These are phyloP conservation scores for Tenthredo scrophulariae DNA, from an alignment of 2,888 invertebrate genomes.

Conservation along the genomic window DNA sequence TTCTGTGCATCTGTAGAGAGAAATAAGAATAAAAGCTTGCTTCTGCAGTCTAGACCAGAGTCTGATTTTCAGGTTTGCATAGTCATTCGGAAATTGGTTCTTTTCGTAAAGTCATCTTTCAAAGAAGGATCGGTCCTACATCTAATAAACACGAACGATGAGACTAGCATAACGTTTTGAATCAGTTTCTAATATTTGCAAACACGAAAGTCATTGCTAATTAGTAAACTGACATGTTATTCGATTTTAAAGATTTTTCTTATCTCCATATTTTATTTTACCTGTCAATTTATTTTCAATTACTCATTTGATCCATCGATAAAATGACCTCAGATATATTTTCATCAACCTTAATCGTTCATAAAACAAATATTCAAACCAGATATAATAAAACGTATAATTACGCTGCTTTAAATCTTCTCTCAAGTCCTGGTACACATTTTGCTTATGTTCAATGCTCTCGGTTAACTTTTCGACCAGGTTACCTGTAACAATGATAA, in stretches of 20 bases:
- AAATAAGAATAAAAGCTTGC: slow-evolving; percentile 20
- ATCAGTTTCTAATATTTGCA: slow-evolving; percentile 53
- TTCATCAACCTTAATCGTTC: not conserved
- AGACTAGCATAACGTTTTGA: slow-evolving; percentile 46
- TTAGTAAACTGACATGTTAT: slow-evolving; percentile 51
- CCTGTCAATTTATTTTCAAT: not conserved
- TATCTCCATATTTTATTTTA: not conserved
- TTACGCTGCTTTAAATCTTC: not conserved
- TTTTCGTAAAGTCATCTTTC: slow-evolving; percentile 67
- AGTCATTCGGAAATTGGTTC: slow-evolving; percentile 68
- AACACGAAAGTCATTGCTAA: slow-evolving; percentile 57
- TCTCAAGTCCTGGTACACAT: not conserved
- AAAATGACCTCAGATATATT: not conserved
- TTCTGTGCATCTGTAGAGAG: not conserved
- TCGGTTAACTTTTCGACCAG: not conserved
- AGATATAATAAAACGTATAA: not conserved
- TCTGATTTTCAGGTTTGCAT: slow-evolving; percentile 59
- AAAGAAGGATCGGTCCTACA: slow-evolving; percentile 58
- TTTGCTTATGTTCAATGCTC: not conserved
- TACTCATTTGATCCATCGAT: not conserved
- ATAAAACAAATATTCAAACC: not conserved
- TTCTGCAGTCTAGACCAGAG: slow-evolving; percentile 50
- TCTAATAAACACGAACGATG: slow-evolving; percentile 49
- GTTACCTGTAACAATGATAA: not conserved
- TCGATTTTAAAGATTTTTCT: not conserved